phyloP scores from a whole-genome alignment of 1,140 invertebrate genomes.

The Oppia nitens region DNA sequence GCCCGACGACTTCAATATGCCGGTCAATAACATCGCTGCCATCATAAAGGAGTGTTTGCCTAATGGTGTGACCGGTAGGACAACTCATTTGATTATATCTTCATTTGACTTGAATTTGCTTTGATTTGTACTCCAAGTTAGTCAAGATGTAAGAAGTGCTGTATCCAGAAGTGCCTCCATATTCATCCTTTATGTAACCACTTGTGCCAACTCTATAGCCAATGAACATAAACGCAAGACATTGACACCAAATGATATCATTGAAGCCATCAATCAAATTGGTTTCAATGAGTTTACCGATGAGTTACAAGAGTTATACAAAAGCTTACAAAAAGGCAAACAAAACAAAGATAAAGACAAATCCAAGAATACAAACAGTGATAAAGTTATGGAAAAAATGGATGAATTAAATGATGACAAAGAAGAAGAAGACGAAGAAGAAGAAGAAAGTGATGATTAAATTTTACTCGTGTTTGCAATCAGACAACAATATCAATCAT shows the following conservation, averaged over 20 bases:
- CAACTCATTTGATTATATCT: neutral
- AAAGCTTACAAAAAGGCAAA: neutral
- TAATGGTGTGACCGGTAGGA: neutral
- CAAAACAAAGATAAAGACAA: neutral
- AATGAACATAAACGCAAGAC: neutral
- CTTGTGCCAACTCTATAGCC: constrained; percentile 3
- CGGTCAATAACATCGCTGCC: neutral
- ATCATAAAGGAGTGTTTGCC: neutral
- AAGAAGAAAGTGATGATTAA: neutral
- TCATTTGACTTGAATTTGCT: neutral
- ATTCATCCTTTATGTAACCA: constrained; percentile 7
- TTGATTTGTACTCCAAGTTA: neutral
- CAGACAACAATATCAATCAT: too few species aligned
- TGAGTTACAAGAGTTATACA: neutral
- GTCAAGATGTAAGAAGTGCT: neutral
- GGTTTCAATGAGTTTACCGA: constrained; percentile 6
- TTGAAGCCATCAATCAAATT: neutral
- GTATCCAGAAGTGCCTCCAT: neutral
- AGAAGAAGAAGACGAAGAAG: neutral
- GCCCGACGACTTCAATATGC: neutral
- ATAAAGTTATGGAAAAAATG: neutral
- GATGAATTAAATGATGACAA: neutral
- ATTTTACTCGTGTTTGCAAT: too few species aligned
- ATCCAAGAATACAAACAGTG: neutral
- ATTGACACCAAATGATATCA: constrained; percentile 4